Base-by-base conservation (phyloP, 2,797 vertebrate genomes). In the Scleropages formosus region DNA sequence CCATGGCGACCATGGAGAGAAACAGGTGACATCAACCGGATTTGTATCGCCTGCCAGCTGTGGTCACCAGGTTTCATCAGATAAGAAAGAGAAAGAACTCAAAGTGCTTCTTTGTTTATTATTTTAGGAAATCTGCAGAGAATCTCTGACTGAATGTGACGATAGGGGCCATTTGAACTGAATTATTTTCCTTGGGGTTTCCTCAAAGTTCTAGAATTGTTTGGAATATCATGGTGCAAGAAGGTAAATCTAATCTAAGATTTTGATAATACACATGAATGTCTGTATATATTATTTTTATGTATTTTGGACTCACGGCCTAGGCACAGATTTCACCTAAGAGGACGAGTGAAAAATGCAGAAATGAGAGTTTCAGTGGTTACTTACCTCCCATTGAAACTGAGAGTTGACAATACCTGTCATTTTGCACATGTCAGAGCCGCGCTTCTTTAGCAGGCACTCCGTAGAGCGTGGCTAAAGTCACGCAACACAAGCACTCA, bases 11-110 rank as follows among this genome's bases (percentile, higher is more conserved):
- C 64, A 24, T 16, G 68, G 64, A 68, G 31, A 59, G 63, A 44
- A 18, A 46, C 27, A 62, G 22, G 72, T 74, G 73, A 64, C 61
- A 51, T 51, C 44, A 62, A 16, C 22, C n/a, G 60, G 59, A 47
- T 61, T 62, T 47, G 24, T 18, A 47, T 73, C 72, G 63, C 13
- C 62, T 69, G 56, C 15, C 66, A 61, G 66, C 75, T 49, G 75
- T 44, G 20, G 62, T n/a, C 31, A 39, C 31, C 31, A 59, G 10
- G 26, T 31, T 22, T 31, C 31, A 56, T 58, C 64, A 12, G 63
- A 69, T 39, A 10, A 69, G n/a, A 62, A 6, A 0, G 9, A 47
- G 49, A 31, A 75, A 44, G 27, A 58, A 65, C 58, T 75, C 63
- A 75, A 67, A 67, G 63, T 15, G 8, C 24, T 18, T 26, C 49